Evolutionary conservation across 2,797 vertebrate genomes (phyloP), one percentile per base, ranked within the genome.

Genomic region (Manis javanica): DNA sequence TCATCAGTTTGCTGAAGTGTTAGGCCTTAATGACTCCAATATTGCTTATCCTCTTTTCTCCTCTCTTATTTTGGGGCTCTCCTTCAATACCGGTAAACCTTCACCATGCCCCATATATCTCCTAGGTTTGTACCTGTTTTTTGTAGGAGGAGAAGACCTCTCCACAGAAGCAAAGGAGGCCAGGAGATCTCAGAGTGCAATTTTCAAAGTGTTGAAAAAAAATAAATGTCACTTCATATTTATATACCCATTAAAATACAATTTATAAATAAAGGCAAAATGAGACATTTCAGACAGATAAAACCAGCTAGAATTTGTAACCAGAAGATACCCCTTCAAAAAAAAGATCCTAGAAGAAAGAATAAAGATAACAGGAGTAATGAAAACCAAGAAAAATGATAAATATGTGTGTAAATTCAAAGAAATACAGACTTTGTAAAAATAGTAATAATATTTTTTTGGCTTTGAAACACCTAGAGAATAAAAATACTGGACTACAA

Each of bases 71-170:
- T 42, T 23, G 29, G 31, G 57, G 7, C 11, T 16, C 3, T 49
- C 49, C 0, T n/a, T 39, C 10, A 63, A 21, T 26, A 23, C n/a
- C 0, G 14, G 7, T n/a, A 59, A 29, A 37, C 6, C 7, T 46
- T 64, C 14, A 34, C 21, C 15, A 42, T 3, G 12, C 42, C 46
- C 24, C 7, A 15, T 14, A 4, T 4, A 13, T 39, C 24, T 34
- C 19, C 23, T 9, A 71, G 31, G 2, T 31, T 72, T 55, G 2
- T 15, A 6, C 9, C 19, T n/a, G 13, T 34, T 31, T 72, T 55
- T 86, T 81, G 42, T 71, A 90, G 21, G 51, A 15, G 49, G 49
- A 79, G 16, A 46, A 72, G 19, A 66, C 26, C 26, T 91, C 51
- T 57, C 59, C 59, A 1, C 7, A 87, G 26, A 61, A 74, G 82